Conservation (phyloP, 2,797 vertebrate species). For the Cirrhinus molitorella region DNA sequence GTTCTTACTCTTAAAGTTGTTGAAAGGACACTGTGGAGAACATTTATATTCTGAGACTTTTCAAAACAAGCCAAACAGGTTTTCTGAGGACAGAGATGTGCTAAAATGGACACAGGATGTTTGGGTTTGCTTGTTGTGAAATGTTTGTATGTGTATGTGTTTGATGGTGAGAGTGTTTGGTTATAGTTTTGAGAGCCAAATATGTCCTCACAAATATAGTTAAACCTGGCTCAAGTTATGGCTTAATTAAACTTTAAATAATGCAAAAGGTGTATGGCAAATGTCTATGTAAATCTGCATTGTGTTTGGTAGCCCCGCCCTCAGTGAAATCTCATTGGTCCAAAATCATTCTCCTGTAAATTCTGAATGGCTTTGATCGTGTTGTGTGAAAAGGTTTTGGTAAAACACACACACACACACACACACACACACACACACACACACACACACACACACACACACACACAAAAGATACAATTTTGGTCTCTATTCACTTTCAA, state of each 20-base stretch:
- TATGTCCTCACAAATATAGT: background rate
- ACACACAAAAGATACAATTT: too few relatives aligned
- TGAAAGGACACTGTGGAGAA: slow-evolving; percentile 1
- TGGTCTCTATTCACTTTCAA: too few relatives aligned
- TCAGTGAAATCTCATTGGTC: background rate
- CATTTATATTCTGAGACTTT: slow-evolving; percentile 2
- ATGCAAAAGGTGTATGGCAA: background rate
- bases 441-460: too few relatives aligned
- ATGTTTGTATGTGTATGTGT: slow-evolving; percentile 1
- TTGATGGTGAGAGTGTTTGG: slow-evolving; percentile 4
- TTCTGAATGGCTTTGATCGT: background rate
- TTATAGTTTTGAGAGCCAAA: slow-evolving; percentile 10
- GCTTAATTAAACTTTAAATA: background rate
- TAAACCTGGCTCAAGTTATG: background rate
- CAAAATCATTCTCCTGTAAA: background rate
- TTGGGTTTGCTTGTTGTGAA: background rate
- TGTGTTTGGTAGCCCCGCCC: background rate
- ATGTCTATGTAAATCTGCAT: background rate
- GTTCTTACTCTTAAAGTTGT: background rate
- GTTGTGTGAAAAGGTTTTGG: too few relatives aligned
- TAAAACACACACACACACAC: too few relatives aligned
- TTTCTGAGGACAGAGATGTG: background rate
- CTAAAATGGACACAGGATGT: background rate
- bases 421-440: too few relatives aligned
- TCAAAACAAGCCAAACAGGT: background rate